Percentiles rank a stretch among this genome's conserved stretches.
These are phyloP conservation scores for Cryptosula pallasiana DNA, from an alignment of 2,888 invertebrate genomes.

Conservation along the genomic window DNA sequence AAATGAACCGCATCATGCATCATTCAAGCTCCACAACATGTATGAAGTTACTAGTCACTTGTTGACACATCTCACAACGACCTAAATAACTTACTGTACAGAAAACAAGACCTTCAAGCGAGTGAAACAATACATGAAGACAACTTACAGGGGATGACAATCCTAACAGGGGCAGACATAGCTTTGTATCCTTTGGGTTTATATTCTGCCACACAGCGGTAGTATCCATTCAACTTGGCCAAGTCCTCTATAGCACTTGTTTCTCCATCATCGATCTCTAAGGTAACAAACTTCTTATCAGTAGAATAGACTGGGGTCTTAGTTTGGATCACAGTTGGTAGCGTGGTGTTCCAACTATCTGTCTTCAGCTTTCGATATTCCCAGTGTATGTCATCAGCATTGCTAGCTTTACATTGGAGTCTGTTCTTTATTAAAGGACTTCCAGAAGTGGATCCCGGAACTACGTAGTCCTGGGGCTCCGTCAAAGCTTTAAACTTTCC, in stretches of 20 bases:
- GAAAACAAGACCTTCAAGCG: too few species aligned
- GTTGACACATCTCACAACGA: too few species aligned
- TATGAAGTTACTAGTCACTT: too few species aligned
- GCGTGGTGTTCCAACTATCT: not conserved
- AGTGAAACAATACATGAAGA: too few species aligned
- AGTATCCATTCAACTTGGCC: not conserved
- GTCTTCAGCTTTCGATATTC: not conserved
- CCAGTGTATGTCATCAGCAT: not conserved
- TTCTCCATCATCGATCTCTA: not conserved
- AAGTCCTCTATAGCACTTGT: not conserved
- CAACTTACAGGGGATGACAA: constrained; percentile 5
- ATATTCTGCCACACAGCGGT: not conserved
- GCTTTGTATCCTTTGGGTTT: not conserved
- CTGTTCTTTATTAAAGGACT: not conserved
- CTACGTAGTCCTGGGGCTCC: not conserved
- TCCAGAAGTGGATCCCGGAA: too few species aligned
- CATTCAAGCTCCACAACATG: too few species aligned
- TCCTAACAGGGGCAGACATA: not conserved
- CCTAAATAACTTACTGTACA: too few species aligned
- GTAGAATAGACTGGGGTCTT: too few species aligned
- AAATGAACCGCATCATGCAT: too few species aligned
- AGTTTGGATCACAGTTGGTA: not conserved
- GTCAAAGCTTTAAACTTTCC: not conserved
- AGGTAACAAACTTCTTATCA: too few species aligned
- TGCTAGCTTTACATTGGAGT: not conserved